A percentile compares a stretch with the other conserved stretches of the same genome.
Conservation (phyloP, 2,888 invertebrate genomes). For the Pristionchus mayeri region DNA sequence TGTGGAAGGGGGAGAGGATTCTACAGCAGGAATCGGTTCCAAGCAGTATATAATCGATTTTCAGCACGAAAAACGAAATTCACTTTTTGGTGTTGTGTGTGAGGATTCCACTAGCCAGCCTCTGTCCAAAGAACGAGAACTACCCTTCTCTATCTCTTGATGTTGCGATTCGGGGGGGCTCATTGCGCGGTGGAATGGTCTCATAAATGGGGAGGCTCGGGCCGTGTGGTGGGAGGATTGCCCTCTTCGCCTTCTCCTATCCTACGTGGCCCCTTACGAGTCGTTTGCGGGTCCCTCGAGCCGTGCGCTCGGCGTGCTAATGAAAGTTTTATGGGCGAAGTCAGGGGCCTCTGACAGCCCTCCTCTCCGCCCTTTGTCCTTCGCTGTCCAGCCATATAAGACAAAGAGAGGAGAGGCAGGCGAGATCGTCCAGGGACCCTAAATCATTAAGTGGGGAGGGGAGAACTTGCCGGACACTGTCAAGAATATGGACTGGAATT, state of each 20-base stretch:
- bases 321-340: conserved; percentile 48
- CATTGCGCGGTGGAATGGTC: neutral
- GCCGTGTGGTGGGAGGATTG: neutral
- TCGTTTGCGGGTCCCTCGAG: conserved; percentile 25
- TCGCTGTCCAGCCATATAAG: neutral
- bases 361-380: neutral
- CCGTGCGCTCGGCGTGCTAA: conserved; percentile 2
- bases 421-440: neutral
- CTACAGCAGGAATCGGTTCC: neutral
- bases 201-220: conserved; percentile 2
- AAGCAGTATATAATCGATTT: no score
- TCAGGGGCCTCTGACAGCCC: conserved; percentile 5
- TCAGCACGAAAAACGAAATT: neutral
- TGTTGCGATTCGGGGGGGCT: neutral
- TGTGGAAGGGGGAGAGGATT: neutral
- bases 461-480: neutral
- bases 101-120: neutral
- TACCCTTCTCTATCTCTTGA: no score
- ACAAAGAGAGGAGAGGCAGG: neutral
- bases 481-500: neutral
- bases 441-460: neutral
- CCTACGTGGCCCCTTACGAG: conserved; percentile 14
- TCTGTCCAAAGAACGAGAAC: no score
- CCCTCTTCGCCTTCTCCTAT: neutral
- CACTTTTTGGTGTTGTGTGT: neutral